These are phyloP conservation scores for Rhea americana DNA, from an alignment of 2,113 vertebrate genomes.

Conservation along the genomic window DNA sequence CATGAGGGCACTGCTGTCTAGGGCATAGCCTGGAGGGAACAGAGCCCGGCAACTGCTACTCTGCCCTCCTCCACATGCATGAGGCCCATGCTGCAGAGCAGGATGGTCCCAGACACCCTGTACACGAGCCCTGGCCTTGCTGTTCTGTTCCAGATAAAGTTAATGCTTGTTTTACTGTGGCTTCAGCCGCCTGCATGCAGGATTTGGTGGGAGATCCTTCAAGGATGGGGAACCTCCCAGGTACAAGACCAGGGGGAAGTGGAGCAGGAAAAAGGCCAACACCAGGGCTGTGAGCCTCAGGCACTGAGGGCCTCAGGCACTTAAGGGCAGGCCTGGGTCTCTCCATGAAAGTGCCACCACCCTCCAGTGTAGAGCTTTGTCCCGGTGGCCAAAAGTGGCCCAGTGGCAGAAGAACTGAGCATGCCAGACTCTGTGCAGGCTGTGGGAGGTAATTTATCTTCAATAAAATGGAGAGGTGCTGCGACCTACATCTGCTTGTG, in stretches of 20 bases:
- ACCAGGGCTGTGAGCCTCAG: not conserved
- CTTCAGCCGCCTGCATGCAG: not conserved
- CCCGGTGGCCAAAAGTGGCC: not conserved
- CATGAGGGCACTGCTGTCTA: not conserved
- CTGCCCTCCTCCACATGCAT: not conserved
- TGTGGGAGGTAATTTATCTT: slow-evolving; percentile 19
- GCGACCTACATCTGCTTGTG: slow-evolving; percentile 18
- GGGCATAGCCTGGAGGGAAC: not conserved
- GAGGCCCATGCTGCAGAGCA: accelerated
- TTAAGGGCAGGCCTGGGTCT: not conserved
- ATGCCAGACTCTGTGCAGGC: not conserved
- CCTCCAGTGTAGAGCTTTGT: not conserved
- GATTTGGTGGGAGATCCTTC: not conserved
- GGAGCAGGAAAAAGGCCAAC: not conserved
- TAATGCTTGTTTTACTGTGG: not conserved
- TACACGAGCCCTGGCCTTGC: accelerated
- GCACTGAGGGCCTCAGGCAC: not conserved
- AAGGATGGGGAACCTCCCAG: not conserved
- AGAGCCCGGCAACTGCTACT: not conserved
- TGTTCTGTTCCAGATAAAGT: not conserved
- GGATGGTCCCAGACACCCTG: not conserved
- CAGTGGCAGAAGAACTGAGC: not conserved
- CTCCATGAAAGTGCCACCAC: not conserved
- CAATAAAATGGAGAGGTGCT: slow-evolving; percentile 68
- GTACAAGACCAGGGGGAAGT: not conserved